These are phyloP conservation scores for chimpanzee (Pan troglodytes) DNA, from an alignment of 2,113 vertebrate species.

Conservation along the genomic window DNA sequence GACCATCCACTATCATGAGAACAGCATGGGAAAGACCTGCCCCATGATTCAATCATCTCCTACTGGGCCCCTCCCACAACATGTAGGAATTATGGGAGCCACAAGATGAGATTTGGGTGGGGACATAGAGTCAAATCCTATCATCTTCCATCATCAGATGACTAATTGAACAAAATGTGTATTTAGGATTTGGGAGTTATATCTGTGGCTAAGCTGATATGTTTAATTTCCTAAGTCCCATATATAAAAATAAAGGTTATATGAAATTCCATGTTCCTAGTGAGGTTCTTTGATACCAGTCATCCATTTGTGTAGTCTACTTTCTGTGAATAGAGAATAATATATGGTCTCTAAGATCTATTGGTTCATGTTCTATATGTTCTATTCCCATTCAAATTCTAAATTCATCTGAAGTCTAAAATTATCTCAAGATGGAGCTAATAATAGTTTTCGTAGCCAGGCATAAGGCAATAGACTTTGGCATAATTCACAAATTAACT, in stretches of 20 bases:
- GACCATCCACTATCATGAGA: no score
- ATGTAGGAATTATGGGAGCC: no score
- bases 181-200: neutral
- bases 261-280: neutral
- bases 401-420: neutral
- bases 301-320: rapidly evolving
- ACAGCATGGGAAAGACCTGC: no score
- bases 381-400: neutral
- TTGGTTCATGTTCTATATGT: neutral
- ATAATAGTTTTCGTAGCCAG: neutral
- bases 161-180: neutral
- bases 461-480: neutral
- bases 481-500: neutral
- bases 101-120: no score
- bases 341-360: neutral
- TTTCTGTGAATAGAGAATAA: neutral
- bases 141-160: no score
- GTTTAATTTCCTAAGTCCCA: neutral
- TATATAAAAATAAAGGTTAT: neutral
- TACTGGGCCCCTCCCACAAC: no score
- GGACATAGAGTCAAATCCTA: no score
- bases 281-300: rapidly evolving
- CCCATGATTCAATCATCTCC: no score
- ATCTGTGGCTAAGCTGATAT: neutral
- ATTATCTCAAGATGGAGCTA: neutral